Conservation (phyloP, 2,888 invertebrate species). For the Danaus chrysippus region DNA sequence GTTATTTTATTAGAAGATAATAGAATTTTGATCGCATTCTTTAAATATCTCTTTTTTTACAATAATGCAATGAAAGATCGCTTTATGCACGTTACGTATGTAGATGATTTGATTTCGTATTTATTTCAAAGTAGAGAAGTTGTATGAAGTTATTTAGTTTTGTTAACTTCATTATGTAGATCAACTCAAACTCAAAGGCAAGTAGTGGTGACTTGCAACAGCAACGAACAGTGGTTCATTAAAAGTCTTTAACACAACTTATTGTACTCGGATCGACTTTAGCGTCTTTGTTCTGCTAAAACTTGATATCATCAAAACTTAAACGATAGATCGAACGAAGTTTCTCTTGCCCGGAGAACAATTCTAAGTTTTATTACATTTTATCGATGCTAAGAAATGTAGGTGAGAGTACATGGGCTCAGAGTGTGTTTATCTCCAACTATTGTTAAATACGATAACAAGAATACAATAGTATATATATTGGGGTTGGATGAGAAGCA, state of each 20-base stretch:
- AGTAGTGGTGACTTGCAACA: neutral
- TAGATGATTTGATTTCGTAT: neutral
- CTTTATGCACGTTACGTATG: neutral
- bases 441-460: neutral
- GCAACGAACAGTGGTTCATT: neutral
- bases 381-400: neutral
- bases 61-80: slow-evolving; percentile 15
- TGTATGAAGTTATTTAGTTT: neutral
- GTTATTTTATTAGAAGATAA: slow-evolving; percentile 36
- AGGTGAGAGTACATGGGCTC: neutral
- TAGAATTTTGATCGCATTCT: slow-evolving; percentile 34
- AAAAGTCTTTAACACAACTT: neutral
- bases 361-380: slow-evolving; percentile 7
- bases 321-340: slow-evolving; percentile 5
- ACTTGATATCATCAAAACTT: slow-evolving; percentile 3
- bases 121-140: neutral
- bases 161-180: too few species aligned
- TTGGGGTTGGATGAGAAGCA: neutral
- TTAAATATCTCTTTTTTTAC: slow-evolving; percentile 24
- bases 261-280: neutral
- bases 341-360: slow-evolving; percentile 1
- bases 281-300: slow-evolving; percentile 2
- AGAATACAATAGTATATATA: neutral
- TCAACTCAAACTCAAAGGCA: neutral
- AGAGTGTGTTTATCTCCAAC: neutral